Evolutionary conservation across 2,113 vertebrate species (phyloP), one percentile per base, ranked within the genome.

Genomic region (Dicerorhinus sumatrensis): DNA sequence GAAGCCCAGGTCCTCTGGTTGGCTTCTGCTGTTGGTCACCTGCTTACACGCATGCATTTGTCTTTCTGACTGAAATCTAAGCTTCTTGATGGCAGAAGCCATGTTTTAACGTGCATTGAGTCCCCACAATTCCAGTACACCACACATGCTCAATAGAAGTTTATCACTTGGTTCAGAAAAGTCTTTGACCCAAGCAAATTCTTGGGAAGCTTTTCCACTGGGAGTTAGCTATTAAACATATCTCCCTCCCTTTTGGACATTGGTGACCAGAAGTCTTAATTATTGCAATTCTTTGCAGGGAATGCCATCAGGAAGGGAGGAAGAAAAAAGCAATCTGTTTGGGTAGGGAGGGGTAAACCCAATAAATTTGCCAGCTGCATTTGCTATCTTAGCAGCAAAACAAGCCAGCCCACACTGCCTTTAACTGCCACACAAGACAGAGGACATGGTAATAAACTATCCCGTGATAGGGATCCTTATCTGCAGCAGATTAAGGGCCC

Each of bases 241-340:
- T 98, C 92, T 97, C 83, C 81, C 89, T 96, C 76, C 65, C 97
- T 98, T 97, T 80, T 96, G 98, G 97, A 97, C 93, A 96, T 94
- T 90, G 97, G 93, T 87, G 58, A 97, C 97, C 97, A 98, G 98
- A 97, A 97, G 86, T 98, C 96, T 98, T 99, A 98, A 98, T 98
- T 98, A 98, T 98, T 98, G 92, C 95, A 98, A 95, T 98, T 98
- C 98, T 98, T 98, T 95, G 96, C 92, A 96, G 81, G 83, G 97
- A 96, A 96, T 98, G 79, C 95, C 98, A 93, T 94, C 70, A 95
- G 60, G 95, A 97, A 98, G 98, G 97, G 97, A 98, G 95, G 91
- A 98, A 98, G 97, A 98, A 87, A 98, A 92, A 96, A 97, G 79
- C 92, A 95, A 97, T 98, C 97, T 98, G 91, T 97, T 96, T 97